Conservation (phyloP, 2,797 vertebrate genomes). For the Sebastes elongatus region DNA sequence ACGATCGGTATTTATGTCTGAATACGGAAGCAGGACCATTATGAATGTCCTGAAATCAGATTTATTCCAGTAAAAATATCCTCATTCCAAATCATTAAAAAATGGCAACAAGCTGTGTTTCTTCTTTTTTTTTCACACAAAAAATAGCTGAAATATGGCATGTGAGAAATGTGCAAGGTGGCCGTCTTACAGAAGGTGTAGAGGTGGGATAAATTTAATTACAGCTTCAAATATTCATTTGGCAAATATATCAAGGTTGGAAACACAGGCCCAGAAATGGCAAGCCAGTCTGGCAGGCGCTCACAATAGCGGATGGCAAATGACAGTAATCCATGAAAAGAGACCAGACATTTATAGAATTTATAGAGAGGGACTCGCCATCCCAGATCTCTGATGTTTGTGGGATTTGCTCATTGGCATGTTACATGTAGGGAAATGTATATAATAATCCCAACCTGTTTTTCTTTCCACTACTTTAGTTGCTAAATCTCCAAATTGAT, state of each 20-base stretch:
- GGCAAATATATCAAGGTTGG: slow-evolving; percentile 93
- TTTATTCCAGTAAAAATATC: slow-evolving; percentile 68
- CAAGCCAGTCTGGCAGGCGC: slow-evolving; percentile 91
- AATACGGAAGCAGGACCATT: slow-evolving; percentile 52
- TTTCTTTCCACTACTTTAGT: slow-evolving; percentile 38
- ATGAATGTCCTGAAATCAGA: slow-evolving; percentile 73
- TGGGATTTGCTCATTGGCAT: slow-evolving; percentile 64
- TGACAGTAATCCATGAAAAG: slow-evolving; percentile 85
- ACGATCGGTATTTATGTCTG: slow-evolving; percentile 53
- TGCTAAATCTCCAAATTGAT: slow-evolving; percentile 55
- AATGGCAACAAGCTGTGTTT: slow-evolving; percentile 71
- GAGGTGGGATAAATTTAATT: slow-evolving; percentile 94
- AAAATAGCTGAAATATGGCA: slow-evolving; percentile 74
- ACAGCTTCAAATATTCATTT: slow-evolving; percentile 98
- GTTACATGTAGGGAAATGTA: slow-evolving; percentile 50
- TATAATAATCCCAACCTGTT: slow-evolving; percentile 64
- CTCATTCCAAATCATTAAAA: slow-evolving; percentile 74
- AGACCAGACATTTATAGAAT: slow-evolving; percentile 83
- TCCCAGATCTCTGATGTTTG: slow-evolving; percentile 73
- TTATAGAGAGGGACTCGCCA: slow-evolving; percentile 74
- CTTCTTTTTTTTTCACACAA: slow-evolving; percentile 22
- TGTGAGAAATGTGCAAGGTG: slow-evolving; percentile 79
- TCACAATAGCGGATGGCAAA: slow-evolving; percentile 80
- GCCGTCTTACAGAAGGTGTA: slow-evolving; percentile 88
- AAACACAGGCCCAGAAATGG: slow-evolving; percentile 91